phyloP scores from a whole-genome alignment of 2,113 vertebrate species.

The Nyctereutes procyonoides region DNA sequence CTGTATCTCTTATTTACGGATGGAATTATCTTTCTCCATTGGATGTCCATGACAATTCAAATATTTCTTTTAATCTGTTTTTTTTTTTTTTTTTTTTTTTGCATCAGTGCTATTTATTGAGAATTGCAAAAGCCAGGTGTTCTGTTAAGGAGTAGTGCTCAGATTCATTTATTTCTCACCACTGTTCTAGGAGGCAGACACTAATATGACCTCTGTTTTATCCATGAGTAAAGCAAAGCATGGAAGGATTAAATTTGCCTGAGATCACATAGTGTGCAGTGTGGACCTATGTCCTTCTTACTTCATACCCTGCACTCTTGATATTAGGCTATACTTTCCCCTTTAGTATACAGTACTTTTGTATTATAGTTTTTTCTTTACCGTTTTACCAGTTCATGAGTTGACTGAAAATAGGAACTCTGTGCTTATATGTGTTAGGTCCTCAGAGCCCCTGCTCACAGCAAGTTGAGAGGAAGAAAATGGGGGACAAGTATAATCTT shows the following conservation, averaged over 20 bases:
- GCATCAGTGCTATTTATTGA: background rate
- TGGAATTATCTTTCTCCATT: background rate
- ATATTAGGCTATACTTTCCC: background rate
- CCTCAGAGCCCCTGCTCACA: background rate
- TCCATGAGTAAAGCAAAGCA: background rate
- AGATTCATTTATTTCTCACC: background rate
- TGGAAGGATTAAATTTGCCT: background rate
- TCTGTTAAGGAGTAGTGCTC: background rate
- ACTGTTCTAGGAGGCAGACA: background rate
- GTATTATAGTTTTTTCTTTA: background rate
- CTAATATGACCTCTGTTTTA: background rate
- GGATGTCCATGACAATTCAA: background rate
- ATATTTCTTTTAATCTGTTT: background rate
- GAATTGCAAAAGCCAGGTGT: background rate
- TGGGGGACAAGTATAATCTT: background rate
- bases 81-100: background rate
- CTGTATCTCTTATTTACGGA: background rate
- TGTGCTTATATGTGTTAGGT: background rate
- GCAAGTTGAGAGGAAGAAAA: background rate
- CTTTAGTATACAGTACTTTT: background rate
- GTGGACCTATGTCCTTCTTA: background rate
- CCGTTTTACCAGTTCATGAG: background rate
- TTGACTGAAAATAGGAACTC: background rate
- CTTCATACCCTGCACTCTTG: background rate
- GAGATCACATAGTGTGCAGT: background rate